A percentile compares a stretch with the other conserved stretches of the same genome.
Conservation (phyloP, 2,113 vertebrate species). For the Toxotes chatareus region DNA sequence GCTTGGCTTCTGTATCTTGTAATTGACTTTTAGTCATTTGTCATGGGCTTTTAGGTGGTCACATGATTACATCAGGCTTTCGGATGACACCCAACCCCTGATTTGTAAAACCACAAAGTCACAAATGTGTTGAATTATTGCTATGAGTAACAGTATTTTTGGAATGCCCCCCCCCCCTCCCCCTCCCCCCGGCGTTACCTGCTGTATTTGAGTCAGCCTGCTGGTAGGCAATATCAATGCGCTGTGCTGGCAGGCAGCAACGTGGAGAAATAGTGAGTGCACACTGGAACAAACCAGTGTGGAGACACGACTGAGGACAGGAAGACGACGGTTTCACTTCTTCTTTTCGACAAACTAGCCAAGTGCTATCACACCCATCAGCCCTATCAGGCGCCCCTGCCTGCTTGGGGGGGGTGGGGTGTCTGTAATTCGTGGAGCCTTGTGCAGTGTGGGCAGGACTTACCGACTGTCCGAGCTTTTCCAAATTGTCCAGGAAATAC, state of each 20-base stretch:
- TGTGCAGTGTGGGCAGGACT: constrained; percentile 72
- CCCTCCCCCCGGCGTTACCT: neutral
- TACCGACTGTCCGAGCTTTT: constrained; percentile 94
- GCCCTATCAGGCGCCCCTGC: neutral
- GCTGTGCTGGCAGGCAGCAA: neutral
- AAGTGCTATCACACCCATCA: constrained; percentile 20
- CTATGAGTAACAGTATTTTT: neutral
- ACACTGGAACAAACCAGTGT: neutral
- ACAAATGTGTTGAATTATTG: too few species aligned
- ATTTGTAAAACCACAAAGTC: neutral
- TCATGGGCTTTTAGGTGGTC: neutral
- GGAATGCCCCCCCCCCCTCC: neutral
- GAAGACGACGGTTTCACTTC: constrained; percentile 63
- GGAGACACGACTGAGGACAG: constrained; percentile 20
- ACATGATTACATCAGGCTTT: neutral
- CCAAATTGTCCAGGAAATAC: constrained; percentile 99
- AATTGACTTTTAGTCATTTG: neutral
- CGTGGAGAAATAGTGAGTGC: neutral
- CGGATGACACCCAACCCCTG: too few species aligned
- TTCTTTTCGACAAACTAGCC: constrained; percentile 20
- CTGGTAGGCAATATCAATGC: neutral
- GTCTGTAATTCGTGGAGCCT: neutral
- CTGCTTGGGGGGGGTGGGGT: neutral
- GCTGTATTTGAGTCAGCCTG: neutral
- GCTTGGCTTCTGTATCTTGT: neutral